A percentile compares a stretch with the other conserved stretches of the same genome.
Evolutionary conservation across 1,140 invertebrate genomes (phyloP).

Genomic region (Heliconius hewitsoni): DNA sequence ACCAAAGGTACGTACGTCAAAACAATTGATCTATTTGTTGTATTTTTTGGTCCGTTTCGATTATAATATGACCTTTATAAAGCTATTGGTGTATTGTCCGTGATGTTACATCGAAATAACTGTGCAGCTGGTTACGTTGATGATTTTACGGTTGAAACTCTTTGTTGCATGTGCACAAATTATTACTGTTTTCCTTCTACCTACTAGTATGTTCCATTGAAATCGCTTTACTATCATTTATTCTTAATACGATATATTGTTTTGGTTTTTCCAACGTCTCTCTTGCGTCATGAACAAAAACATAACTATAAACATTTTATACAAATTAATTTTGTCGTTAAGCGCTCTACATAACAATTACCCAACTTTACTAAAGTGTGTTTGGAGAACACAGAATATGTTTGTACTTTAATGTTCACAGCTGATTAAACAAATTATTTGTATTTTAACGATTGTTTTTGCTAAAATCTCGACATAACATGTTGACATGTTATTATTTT

Average conservation of each 20-base stretch:
- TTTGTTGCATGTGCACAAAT: slow-evolving; percentile 41
- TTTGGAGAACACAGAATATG: not conserved
- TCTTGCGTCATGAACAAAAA: slow-evolving; percentile 1
- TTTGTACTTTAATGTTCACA: not conserved
- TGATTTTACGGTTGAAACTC: slow-evolving; percentile 30
- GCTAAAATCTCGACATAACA: not conserved
- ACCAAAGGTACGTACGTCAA: slow-evolving; percentile 88
- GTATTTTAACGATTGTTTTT: not conserved
- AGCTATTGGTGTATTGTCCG: not conserved
- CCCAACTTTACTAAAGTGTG: not conserved
- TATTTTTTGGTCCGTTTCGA: slow-evolving; percentile 35
- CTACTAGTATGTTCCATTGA: slow-evolving; percentile 9
- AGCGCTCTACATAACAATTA: not conserved
- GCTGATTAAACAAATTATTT: not conserved
- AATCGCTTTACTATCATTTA: not conserved
- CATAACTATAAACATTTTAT: not conserved
- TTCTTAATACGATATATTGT: not conserved
- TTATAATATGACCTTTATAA: slow-evolving; percentile 24
- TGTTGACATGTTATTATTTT: not conserved
- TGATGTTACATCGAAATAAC: not conserved
- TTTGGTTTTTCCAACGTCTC: not conserved
- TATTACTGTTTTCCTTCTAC: slow-evolving; percentile 39
- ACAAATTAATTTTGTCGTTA: slow-evolving; percentile 3
- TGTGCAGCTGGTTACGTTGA: not conserved
- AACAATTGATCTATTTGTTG: slow-evolving; percentile 52